Evolutionary conservation across 2,888 invertebrate genomes (phyloP).

Genomic region (Hermaeophaga mercurialis): DNA sequence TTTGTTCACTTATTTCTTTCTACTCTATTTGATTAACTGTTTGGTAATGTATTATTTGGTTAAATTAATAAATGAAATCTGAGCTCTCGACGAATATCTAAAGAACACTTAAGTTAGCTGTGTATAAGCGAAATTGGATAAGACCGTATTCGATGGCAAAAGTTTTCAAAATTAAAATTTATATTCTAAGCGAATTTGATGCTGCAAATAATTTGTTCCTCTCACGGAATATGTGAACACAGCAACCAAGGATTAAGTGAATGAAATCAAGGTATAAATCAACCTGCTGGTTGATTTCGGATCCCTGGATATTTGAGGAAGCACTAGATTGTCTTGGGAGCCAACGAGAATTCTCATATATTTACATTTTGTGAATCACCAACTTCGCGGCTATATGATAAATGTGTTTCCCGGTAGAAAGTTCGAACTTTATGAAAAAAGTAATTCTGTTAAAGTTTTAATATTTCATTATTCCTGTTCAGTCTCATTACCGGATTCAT

Average conservation of each 20-base stretch:
- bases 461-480: constrained; percentile 29
- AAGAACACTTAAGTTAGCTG: too few species aligned
- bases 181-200: constrained; percentile 16
- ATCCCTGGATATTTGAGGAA: constrained; percentile 32
- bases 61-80: too few species aligned
- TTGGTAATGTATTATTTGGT: too few species aligned
- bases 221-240: constrained; percentile 17
- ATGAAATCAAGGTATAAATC: constrained; percentile 32
- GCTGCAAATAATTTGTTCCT: constrained; percentile 20
- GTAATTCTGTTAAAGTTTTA: constrained; percentile 26
- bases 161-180: constrained; percentile 20
- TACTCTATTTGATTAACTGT: too few species aligned
- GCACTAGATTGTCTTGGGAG: constrained; percentile 39
- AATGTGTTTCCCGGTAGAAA: constrained; percentile 25
- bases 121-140: too few species aligned
- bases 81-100: too few species aligned
- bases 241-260: constrained; percentile 15
- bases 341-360: constrained; percentile 40
- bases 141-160: too few species aligned
- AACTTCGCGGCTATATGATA: constrained; percentile 33
- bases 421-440: constrained; percentile 23
- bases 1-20: too few species aligned
- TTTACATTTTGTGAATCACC: constrained; percentile 42
- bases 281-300: constrained; percentile 32
- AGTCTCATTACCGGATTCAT: constrained; percentile 25